Evolutionary conservation across 2,113 vertebrate genomes (phyloP).

Genomic region (Sialia sialis): DNA sequence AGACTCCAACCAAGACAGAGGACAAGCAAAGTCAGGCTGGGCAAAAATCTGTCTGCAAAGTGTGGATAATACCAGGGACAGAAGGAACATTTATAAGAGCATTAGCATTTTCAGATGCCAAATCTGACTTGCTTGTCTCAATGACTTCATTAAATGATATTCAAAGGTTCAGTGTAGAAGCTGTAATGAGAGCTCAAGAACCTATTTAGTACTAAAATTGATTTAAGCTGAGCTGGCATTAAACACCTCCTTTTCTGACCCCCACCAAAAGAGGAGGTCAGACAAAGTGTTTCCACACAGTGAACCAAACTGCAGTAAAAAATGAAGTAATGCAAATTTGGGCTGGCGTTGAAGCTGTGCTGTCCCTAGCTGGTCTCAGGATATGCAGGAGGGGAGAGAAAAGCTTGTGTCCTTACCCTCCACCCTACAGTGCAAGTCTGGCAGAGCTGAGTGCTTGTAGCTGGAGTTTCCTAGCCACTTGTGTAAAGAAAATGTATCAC

Average conservation of each 20-base stretch:
- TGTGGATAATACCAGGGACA: neutral
- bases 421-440: neutral
- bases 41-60: conserved; percentile 7
- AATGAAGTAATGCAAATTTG: neutral
- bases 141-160: neutral
- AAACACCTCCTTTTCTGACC: neutral
- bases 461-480: neutral
- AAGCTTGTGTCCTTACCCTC: neutral
- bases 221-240: neutral
- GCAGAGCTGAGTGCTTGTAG: neutral
- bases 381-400: neutral
- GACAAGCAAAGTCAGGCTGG: neutral
- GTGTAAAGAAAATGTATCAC: neutral
- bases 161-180: neutral
- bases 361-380: neutral
- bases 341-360: neutral
- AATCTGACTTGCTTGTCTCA: neutral
- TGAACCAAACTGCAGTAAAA: neutral
- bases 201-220: fast-evolving
- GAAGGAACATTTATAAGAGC: neutral
- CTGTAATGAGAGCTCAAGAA: neutral
- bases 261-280: neutral
- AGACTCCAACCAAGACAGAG: neutral
- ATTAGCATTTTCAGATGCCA: conserved; percentile 5
- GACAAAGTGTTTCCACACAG: neutral